Evolutionary conservation across 2,797 vertebrate species (phyloP).

Genomic region (Sebastes elongatus): DNA sequence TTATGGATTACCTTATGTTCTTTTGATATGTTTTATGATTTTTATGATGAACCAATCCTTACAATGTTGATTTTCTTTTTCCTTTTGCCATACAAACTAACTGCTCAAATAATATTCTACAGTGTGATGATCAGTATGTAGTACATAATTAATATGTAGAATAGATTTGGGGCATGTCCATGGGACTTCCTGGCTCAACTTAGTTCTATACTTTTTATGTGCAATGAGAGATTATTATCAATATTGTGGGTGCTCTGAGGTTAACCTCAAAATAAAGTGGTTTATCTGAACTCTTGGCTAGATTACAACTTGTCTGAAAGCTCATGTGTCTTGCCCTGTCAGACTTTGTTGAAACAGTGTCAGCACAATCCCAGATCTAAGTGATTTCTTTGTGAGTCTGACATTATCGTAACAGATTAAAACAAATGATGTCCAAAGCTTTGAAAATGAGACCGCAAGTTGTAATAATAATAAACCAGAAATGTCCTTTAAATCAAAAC

Average conservation of each 20-base stretch:
- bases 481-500: background rate
- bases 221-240: background rate
- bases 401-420: background rate
- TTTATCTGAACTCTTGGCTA: background rate
- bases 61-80: too few relatives aligned
- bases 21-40: too few relatives aligned
- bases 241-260: background rate
- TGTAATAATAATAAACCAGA: background rate
- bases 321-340: background rate
- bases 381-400: background rate
- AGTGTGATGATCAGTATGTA: background rate
- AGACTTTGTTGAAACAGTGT: background rate
- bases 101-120: background rate
- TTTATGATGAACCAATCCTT: background rate
- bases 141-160: background rate
- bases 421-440: background rate
- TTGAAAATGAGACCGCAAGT: background rate
- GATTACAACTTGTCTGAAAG: background rate
- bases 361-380: background rate
- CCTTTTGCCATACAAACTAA: background rate
- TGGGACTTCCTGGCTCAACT: background rate
- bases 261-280: background rate
- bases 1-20: background rate
- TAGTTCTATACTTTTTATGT: background rate
- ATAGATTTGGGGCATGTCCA: background rate